A percentile compares a stretch with the other conserved stretches of the same genome.
Conservation (phyloP, 1,140 invertebrate genomes). For the Anastrepha obliqua region DNA sequence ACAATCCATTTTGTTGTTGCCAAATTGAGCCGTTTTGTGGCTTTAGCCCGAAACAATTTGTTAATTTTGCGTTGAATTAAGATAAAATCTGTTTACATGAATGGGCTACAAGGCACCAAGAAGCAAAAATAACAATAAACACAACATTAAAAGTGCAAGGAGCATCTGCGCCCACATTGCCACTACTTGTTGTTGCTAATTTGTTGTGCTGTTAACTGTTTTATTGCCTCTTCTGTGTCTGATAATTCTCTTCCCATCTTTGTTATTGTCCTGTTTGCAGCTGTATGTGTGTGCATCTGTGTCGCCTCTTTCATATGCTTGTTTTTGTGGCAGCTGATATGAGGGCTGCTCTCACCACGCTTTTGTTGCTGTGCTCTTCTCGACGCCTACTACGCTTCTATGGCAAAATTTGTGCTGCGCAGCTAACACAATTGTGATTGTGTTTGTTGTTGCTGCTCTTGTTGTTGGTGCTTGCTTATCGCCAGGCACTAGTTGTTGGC, state of each 20-base stretch:
- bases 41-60: not conserved
- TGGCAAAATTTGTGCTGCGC: not conserved
- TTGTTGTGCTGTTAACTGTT: conserved; percentile 19
- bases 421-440: not conserved
- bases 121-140: not conserved
- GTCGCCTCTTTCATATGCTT: too few relatives aligned
- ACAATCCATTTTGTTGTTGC: too few relatives aligned
- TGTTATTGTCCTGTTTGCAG: not conserved
- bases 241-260: not conserved
- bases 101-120: not conserved
- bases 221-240: conserved; percentile 23
- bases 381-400: not conserved
- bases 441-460: not conserved
- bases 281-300: not conserved
- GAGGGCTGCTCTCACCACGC: not conserved
- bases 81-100: conserved; percentile 17
- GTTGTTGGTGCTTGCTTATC: not conserved
- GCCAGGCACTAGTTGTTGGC: not conserved
- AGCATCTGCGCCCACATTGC: too few relatives aligned
- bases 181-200: conserved; percentile 14
- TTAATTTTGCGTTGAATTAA: conserved; percentile 33
- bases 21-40: not conserved
- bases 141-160: too few relatives aligned
- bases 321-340: not conserved
- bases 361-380: not conserved